Evolutionary conservation across 2,888 invertebrate genomes (phyloP).

Genomic region (Euphydryas editha): DNA sequence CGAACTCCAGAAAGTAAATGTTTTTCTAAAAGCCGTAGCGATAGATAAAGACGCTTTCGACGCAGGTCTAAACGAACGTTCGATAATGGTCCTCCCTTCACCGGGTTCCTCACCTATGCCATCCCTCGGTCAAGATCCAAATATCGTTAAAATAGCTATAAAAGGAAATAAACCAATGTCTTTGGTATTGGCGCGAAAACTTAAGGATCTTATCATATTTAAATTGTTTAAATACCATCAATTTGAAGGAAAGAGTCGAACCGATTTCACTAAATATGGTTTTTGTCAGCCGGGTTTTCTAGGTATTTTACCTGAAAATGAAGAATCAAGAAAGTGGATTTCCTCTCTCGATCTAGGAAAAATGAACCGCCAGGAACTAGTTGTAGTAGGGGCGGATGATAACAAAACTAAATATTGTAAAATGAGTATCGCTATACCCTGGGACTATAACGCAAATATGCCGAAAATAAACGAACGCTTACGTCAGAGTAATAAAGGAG

Average conservation of each 20-base stretch:
- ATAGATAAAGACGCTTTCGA: conserved; percentile 73
- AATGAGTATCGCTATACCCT: conserved; percentile 53
- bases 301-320: conserved; percentile 66
- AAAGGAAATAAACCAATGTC: conserved; percentile 59
- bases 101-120: conserved; percentile 60
- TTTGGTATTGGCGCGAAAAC: conserved; percentile 58
- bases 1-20: conserved; percentile 72
- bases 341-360: conserved; percentile 58
- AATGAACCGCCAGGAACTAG: conserved; percentile 53
- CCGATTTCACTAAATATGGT: conserved; percentile 69
- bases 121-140: conserved; percentile 51
- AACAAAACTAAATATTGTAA: conserved; percentile 54
- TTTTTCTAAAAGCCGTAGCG: conserved; percentile 68
- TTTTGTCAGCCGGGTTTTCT: conserved; percentile 62
- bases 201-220: conserved; percentile 67
- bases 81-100: conserved; percentile 48
- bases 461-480: conserved; percentile 53
- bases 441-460: conserved; percentile 38
- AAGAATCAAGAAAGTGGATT: conserved; percentile 65
- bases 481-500: conserved; percentile 62
- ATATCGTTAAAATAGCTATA: conserved; percentile 60
- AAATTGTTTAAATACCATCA: conserved; percentile 65
- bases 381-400: conserved; percentile 58
- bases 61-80: conserved; percentile 57
- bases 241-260: conserved; percentile 51